phyloP scores from a whole-genome alignment of 2,797 vertebrate species.

The Neosalanx taihuensis region DNA sequence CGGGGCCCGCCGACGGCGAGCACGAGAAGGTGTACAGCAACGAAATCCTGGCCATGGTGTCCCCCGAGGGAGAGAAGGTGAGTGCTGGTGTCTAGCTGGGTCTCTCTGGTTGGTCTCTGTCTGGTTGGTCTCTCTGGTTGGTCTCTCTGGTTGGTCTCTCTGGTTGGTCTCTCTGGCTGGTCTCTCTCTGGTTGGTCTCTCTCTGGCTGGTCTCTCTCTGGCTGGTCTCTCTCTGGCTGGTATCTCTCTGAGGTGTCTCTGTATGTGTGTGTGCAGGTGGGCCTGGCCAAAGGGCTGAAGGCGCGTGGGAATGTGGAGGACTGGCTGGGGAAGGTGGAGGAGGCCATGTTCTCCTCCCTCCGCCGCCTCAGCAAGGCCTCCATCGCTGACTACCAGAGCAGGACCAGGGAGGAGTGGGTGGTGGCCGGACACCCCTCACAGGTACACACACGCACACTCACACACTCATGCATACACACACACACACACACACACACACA shows the following conservation, averaged over 20 bases:
- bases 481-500: constrained; percentile 5
- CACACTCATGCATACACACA: constrained; percentile 5
- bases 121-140: neutral
- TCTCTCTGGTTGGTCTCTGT: neutral
- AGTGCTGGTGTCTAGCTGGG: neutral
- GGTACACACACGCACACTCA: constrained; percentile 53
- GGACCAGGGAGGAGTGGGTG: constrained; percentile 75
- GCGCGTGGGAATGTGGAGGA: constrained; percentile 87
- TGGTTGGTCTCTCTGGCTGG: neutral
- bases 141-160: neutral
- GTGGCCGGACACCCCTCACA: constrained; percentile 83
- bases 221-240: neutral
- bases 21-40: constrained; percentile 74
- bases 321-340: constrained; percentile 86
- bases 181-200: neutral
- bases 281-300: constrained; percentile 80
- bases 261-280: constrained; percentile 65
- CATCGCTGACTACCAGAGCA: constrained; percentile 79
- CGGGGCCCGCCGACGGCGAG: constrained; percentile 47
- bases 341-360: constrained; percentile 83
- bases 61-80: constrained; percentile 85
- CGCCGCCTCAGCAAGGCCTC: constrained; percentile 78
- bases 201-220: neutral
- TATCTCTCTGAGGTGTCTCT: neutral
- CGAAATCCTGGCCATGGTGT: constrained; percentile 83